Evolutionary conservation across 2,888 invertebrate genomes (phyloP).

Genomic region (Leptinotarsa juncta): DNA sequence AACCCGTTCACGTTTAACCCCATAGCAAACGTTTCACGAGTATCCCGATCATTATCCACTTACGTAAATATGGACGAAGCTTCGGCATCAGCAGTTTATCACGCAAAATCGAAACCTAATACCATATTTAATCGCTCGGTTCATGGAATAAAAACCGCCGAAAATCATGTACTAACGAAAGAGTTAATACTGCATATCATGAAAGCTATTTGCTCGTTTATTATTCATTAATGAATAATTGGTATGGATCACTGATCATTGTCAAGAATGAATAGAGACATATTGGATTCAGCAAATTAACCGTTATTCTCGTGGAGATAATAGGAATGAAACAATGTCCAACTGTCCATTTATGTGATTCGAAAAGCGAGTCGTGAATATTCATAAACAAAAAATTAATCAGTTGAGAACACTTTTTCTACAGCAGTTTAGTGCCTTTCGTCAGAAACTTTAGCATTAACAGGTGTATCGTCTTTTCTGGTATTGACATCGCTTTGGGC

Average conservation of each 20-base stretch:
- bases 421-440: too few relatives aligned
- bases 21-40: conserved; percentile 11
- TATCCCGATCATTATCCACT: conserved; percentile 10
- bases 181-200: neutral
- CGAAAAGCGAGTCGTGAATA: too few relatives aligned
- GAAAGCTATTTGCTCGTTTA: neutral
- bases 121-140: neutral
- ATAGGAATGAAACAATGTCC: too few relatives aligned
- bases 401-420: too few relatives aligned
- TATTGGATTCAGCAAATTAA: too few relatives aligned
- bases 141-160: neutral
- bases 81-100: conserved; percentile 19
- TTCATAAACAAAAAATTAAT: too few relatives aligned
- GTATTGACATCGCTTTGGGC: too few relatives aligned
- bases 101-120: conserved; percentile 24
- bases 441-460: too few relatives aligned
- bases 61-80: conserved; percentile 20
- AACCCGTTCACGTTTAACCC: neutral
- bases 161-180: neutral
- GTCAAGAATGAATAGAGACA: too few relatives aligned
- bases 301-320: too few relatives aligned
- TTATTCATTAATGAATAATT: neutral
- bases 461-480: too few relatives aligned
- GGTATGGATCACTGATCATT: neutral
- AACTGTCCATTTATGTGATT: too few relatives aligned